A percentile compares a stretch with the other conserved stretches of the same genome.
Evolutionary conservation across 2,113 vertebrate genomes (phyloP).

Genomic region (Hippoglossus stenolepis): DNA sequence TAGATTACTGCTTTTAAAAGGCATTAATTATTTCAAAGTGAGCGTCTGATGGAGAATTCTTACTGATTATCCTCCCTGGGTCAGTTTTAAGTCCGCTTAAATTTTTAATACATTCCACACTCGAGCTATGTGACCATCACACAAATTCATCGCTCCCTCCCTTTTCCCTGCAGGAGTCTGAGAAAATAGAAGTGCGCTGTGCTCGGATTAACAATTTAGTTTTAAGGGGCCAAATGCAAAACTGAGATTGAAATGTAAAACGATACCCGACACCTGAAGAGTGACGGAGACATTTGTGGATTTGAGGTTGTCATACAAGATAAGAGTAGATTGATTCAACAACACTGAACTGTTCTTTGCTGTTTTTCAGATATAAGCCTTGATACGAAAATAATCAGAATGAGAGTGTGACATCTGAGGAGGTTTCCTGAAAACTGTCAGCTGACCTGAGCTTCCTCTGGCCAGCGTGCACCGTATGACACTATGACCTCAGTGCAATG

Average conservation of each 20-base stretch:
- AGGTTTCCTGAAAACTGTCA: constrained; percentile 34
- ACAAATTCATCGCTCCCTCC: constrained; percentile 41
- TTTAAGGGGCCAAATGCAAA: constrained; percentile 32
- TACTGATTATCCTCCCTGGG: constrained; percentile 43
- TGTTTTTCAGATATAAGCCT: too few relatives aligned
- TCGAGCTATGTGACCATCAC: constrained; percentile 52
- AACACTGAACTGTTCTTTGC: neutral
- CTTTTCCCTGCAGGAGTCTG: constrained; percentile 21
- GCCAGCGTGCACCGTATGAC: constrained; percentile 35
- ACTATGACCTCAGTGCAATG: constrained; percentile 80
- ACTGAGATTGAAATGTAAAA: constrained; percentile 19
- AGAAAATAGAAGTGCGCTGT: constrained; percentile 29
- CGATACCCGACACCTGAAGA: constrained; percentile 15
- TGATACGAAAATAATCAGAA: too few relatives aligned
- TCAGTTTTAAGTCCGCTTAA: constrained; percentile 57
- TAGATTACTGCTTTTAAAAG: constrained; percentile 34
- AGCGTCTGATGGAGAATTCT: constrained; percentile 28
- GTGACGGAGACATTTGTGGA: neutral
- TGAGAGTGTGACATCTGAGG: neutral
- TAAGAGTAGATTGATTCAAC: neutral
- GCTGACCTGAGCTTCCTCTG: constrained; percentile 49
- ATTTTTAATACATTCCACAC: constrained; percentile 55
- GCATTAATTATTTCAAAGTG: constrained; percentile 37
- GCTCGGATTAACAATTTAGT: constrained; percentile 37
- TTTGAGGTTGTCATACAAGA: constrained; percentile 22